Base-by-base conservation (phyloP, 2,888 invertebrate genomes). In the Lasioglossum figueresi region DNA sequence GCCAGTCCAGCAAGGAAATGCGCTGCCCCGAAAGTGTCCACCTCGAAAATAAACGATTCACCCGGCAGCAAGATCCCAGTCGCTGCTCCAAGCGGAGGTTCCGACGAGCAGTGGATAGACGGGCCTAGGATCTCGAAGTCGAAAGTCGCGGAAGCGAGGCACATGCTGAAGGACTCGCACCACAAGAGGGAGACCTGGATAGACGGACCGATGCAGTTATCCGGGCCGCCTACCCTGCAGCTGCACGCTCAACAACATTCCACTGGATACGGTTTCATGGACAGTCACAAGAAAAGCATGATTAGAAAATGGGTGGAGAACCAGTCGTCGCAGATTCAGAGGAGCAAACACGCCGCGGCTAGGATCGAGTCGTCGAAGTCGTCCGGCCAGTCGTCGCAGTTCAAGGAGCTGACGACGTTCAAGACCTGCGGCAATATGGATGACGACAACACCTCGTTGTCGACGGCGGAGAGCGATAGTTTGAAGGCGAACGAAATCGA, bases 51-150 rank as follows among this genome's bases (percentile, higher is more conserved):
- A 10, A 92, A 91, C n/a, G 94, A 95, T 66, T 94, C 94, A 0
- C 94, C 94, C 2, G 91, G 92, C 0, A 94, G 93, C 79, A 95
- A 92, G 88, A 95, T 95, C 76, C 95, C 96, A 0, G 95, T 95
- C 27, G 94, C 95, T 68, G 91, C 92, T 3, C 84, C 95, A 1
- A 92, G 94, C 37, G 95, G 95, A 76, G 95, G 96, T 34, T 98
- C 97, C 90, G 98, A 98, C 93, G 99, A 99, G 93, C 98, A 98
- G 93, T 99, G 99, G 99, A 98, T 99, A 86, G 99, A 99, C 95
- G 99, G 99, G 0, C 99, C 99, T 0, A 96, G 98, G 93, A 98
- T 98, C 91, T 98, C 98, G 0, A 97, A 97, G 93, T 97, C 97
- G 31, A 98, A 97, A 95, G 96, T 97, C 77, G 98, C 98, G 2